Evolutionary conservation across 2,797 vertebrate species (phyloP).

Genomic region (Babyrousa celebensis): DNA sequence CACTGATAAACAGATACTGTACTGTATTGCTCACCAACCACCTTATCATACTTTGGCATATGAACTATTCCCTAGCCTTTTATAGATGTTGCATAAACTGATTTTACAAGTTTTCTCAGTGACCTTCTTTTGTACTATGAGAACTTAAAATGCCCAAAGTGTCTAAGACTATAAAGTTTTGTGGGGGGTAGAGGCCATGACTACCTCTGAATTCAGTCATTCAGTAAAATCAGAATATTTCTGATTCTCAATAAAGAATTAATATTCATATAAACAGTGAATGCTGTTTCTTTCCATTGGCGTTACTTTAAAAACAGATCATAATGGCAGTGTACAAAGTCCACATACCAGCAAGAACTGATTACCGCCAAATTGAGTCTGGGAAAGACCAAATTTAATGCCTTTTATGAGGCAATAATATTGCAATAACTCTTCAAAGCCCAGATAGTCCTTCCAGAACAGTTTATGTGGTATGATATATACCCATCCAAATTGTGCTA

Average conservation of each 20-base stretch:
- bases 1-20: slow-evolving; percentile 40
- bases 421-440: slow-evolving; percentile 39
- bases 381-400: slow-evolving; percentile 37
- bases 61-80: slow-evolving; percentile 36
- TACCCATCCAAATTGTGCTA: slow-evolving; percentile 17
- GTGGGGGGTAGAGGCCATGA: slow-evolving; percentile 59
- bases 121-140: slow-evolving; percentile 64
- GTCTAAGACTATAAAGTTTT: slow-evolving; percentile 67
- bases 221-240: slow-evolving; percentile 64
- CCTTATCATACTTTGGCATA: not conserved
- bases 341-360: not conserved
- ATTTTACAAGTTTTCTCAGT: slow-evolving; percentile 60
- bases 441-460: not conserved
- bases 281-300: slow-evolving; percentile 54
- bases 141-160: slow-evolving; percentile 66
- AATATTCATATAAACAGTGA: slow-evolving; percentile 70
- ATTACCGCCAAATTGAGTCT: slow-evolving; percentile 39
- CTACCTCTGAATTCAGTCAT: slow-evolving; percentile 79
- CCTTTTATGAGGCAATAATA: slow-evolving; percentile 23
- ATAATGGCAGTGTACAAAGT: slow-evolving; percentile 4
- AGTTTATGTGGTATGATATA: not conserved
- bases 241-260: slow-evolving; percentile 79
- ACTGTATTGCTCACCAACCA: not conserved
- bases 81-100: not conserved
- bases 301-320: slow-evolving; percentile 57